Percentiles rank a stretch among this genome's conserved stretches.
Evolutionary conservation across 1,140 invertebrate genomes (phyloP).

Genomic region (Bombus confusus): DNA sequence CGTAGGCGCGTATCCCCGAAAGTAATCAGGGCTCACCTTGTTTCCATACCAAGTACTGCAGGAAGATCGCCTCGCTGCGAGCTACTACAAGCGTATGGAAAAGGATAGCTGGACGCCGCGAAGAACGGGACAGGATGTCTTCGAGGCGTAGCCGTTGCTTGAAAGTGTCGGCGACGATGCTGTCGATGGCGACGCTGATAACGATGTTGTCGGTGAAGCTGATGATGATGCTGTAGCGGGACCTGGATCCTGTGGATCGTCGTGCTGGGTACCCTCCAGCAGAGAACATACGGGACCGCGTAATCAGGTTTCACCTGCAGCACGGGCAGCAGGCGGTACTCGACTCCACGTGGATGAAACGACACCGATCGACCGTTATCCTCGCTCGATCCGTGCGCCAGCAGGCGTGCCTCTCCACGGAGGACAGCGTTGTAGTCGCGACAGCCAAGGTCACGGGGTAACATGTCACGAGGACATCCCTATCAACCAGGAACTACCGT

Average conservation of each 20-base stretch:
- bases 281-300: constrained; percentile 75
- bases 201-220: neutral
- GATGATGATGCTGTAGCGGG: constrained; percentile 42
- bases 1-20: neutral
- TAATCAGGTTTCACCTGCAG: constrained; percentile 68
- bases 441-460: constrained; percentile 75
- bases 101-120: constrained; percentile 39
- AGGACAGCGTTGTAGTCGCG: constrained; percentile 72
- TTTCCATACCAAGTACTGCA: constrained; percentile 75
- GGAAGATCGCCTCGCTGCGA: constrained; percentile 61
- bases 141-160: constrained; percentile 25
- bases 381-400: constrained; percentile 61
- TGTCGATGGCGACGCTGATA: constrained; percentile 45
- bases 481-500: constrained; percentile 57
- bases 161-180: constrained; percentile 41
- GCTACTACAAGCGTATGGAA: constrained; percentile 39
- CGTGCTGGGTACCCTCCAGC: constrained; percentile 72
- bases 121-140: constrained; percentile 42
- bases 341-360: constrained; percentile 56
- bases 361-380: constrained; percentile 54
- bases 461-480: constrained; percentile 80
- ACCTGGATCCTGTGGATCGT: constrained; percentile 65
- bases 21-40: constrained; percentile 73
- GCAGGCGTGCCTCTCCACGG: constrained; percentile 63
- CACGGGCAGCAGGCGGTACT: constrained; percentile 69